Base-by-base conservation (phyloP, 2,797 vertebrate species). In the Bovichtus variegatus region DNA sequence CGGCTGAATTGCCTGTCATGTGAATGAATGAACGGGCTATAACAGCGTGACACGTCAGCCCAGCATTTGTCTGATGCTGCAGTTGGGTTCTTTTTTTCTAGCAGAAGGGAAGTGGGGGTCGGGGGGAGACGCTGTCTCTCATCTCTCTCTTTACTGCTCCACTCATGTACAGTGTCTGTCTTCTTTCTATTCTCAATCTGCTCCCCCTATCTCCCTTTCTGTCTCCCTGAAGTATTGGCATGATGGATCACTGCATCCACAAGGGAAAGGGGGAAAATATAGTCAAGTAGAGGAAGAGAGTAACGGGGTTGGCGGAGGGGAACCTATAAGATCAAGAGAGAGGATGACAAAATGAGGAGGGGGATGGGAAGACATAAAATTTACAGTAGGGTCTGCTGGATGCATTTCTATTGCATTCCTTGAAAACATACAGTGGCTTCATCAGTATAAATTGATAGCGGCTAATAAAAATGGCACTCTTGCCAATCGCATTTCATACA, bases 231-330 rank as follows among this genome's bases (percentile, higher is more conserved):
- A 70, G 46, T 70, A 57, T 75, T 70, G 66, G 62, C 49, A 64
- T 82, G 85, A 87, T 86, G 80, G 76, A 91, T 92, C 54, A 23
- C 67, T 51, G 25, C 49, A 78, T 82, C 74, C 77, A 76, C 75
- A 41, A 53, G 77, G 76, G 36, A 81, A 67, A 63, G 43, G 15
- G 25, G 13, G 31, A 5, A 9, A 31, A 36, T 25, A 49, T 38
- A 40, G 64, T 16, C 36, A 40, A 71, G 51, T 5, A 61, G 40
- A n/a, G 21, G 59, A 72, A 9, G 49, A 72, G 55, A 50, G 41
- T n/a, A 7, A 41, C 70, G 54, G 50, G 62, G 23, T n/a, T n/a
- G 47, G 23, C 19, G 21, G 27, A n/a, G 54, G 55, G 15, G 21
- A 77, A 66, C 23, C 27, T 38, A 69, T 44, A 55, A 44, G 64